Base-by-base conservation (phyloP, 2,113 vertebrate genomes). In the Pteropus alecto region DNA sequence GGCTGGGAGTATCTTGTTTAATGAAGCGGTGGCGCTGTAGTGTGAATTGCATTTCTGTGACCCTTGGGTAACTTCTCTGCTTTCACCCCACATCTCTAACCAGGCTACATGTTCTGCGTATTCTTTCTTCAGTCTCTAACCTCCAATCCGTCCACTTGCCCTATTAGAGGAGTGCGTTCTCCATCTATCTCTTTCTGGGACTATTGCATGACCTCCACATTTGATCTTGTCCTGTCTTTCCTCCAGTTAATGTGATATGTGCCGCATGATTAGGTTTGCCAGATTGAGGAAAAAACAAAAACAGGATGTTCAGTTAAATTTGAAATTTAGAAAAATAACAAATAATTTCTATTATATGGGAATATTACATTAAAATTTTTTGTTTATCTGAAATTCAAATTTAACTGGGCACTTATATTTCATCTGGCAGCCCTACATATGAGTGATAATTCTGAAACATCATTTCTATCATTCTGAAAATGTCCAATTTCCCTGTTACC, bases 141-240 rank as follows among this genome's bases (percentile, higher is more conserved):
- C n/a, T 82, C 24, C 33, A 16, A 0, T 15, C n/a, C 65, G 38
- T 15, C 58, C 7, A 3, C 30, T 51, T 46, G 26, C 4, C 26
- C 7, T 6, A 0, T 0, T 43, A 7, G 6, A 48, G 10, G 71
- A 71, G 35, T 0, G 0, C 3, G 0, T 15, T 1, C 9, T 6
- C 85, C 2, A 5, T 58, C 2, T 2, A 6, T 68, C 2, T 68
- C 38, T 19, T 41, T 35, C 11, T 22, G 58, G 7, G 41, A 12
- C 41, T 48, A 8, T 13, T 46, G 7, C 60, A 60, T 18, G 15
- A 3, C 13, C 10, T 60, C 58, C 24, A 41, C 5, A 3, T 68
- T 70, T 35, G 30, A 54, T 19, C 33, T 51, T 12, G 19, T 15
- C 18, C 18, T 93, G 12, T 33, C 18, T 65, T 54, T 68, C 83